A percentile compares a stretch with the other conserved stretches of the same genome.
Evolutionary conservation across 2,113 vertebrate genomes (phyloP).

Genomic region (Heteronetta atricapilla): DNA sequence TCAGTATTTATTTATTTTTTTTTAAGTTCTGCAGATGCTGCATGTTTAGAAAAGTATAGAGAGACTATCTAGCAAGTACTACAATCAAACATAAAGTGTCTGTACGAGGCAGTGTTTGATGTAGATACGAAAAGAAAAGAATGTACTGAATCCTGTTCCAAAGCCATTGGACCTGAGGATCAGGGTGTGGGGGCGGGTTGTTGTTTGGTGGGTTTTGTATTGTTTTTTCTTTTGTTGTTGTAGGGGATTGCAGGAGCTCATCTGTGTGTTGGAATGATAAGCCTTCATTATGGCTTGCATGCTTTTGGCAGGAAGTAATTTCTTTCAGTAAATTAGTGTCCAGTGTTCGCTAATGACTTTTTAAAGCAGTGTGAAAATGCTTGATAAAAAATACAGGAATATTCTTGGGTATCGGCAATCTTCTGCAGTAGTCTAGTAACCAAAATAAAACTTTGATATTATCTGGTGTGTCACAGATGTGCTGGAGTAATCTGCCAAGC

Average conservation of each 20-base stretch:
- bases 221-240: background rate
- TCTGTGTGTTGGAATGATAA: background rate
- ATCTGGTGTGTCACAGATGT: constrained; percentile 11
- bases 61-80: background rate
- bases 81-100: background rate
- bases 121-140: constrained; percentile 24
- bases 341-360: background rate
- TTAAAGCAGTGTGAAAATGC: background rate
- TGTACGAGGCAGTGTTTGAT: background rate
- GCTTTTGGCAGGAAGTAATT: constrained; percentile 6
- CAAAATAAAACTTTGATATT: background rate
- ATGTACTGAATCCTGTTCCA: constrained; percentile 24
- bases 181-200: background rate
- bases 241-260: background rate
- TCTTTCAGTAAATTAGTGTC: constrained; percentile 2
- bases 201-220: background rate
- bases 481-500: constrained; percentile 19
- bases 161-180: background rate
- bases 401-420: background rate
- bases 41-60: background rate
- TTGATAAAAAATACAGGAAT: background rate
- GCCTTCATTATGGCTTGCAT: constrained; percentile 7
- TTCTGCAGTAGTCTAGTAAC: background rate
- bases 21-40: background rate
- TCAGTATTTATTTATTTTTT: background rate